Evolutionary conservation across 1,140 invertebrate genomes (phyloP).

Genomic region (Lanistes nyassanus): DNA sequence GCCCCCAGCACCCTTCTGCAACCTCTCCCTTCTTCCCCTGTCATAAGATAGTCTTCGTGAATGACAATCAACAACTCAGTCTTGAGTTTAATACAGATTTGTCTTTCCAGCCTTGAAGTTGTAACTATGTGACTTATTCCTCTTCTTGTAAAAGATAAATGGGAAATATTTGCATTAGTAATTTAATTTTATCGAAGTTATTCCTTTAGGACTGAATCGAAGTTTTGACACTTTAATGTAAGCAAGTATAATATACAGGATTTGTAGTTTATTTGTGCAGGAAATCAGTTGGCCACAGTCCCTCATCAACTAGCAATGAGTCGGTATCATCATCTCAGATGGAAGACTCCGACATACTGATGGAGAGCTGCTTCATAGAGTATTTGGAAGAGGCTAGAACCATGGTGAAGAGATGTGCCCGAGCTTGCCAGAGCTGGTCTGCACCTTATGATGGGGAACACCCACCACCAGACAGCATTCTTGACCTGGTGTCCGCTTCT

Average conservation of each 20-base stretch:
- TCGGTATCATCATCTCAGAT: background rate
- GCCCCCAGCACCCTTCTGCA: too few relatives aligned
- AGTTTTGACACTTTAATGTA: too few relatives aligned
- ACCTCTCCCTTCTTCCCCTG: too few relatives aligned
- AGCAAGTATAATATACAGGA: background rate
- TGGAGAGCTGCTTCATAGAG: slow-evolving; percentile 64
- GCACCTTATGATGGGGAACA: slow-evolving; percentile 78
- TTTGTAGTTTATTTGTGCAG: slow-evolving; percentile 15
- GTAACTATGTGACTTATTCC: too few relatives aligned
- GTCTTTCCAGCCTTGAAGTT: too few relatives aligned
- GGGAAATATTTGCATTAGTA: too few relatives aligned
- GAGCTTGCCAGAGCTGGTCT: slow-evolving; percentile 82
- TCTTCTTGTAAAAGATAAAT: too few relatives aligned
- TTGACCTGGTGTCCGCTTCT: background rate
- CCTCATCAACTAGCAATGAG: background rate
- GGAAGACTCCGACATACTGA: slow-evolving; percentile 30
- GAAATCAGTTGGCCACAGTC: background rate
- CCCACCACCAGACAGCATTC: slow-evolving; percentile 62
- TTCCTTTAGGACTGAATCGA: too few relatives aligned
- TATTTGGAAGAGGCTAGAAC: slow-evolving; percentile 81
- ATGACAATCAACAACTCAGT: too few relatives aligned
- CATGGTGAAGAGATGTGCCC: slow-evolving; percentile 78
- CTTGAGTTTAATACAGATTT: too few relatives aligned
- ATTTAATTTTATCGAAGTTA: too few relatives aligned
- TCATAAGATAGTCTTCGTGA: too few relatives aligned